A percentile compares a stretch with the other conserved stretches of the same genome.
Conservation (phyloP, 2,888 invertebrate genomes). For the Lydus trimaculatus region DNA sequence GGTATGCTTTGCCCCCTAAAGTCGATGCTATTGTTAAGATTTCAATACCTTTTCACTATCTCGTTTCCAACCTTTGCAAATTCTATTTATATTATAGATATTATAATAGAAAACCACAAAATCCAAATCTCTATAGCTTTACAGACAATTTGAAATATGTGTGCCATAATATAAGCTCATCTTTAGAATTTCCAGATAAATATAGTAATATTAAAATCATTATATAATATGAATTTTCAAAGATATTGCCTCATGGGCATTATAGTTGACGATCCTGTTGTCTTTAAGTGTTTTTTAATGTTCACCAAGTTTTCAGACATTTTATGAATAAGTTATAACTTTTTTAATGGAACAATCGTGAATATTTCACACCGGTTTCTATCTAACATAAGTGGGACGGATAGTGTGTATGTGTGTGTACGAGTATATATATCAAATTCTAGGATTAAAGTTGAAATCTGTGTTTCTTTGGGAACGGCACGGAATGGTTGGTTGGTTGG, state of each 20-base stretch:
- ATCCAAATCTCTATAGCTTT: neutral
- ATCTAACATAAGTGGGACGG: conserved; percentile 15
- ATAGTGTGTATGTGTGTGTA: conserved; percentile 27
- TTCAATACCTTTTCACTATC: conserved; percentile 15
- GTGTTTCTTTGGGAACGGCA: conserved; percentile 55
- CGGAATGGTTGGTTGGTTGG: no score
- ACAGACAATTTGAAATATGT: neutral
- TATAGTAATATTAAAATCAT: neutral
- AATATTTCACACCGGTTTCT: conserved; percentile 39
- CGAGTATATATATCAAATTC: conserved; percentile 32
- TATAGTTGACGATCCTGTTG: conserved; percentile 54
- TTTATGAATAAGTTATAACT: conserved; percentile 43
- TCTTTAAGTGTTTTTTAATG: conserved; percentile 43
- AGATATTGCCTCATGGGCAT: neutral
- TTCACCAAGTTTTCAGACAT: conserved; percentile 28
- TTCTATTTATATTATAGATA: conserved; percentile 24
- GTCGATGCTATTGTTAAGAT: conserved; percentile 23
- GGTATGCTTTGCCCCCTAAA: conserved; percentile 22
- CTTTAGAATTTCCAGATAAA: neutral
- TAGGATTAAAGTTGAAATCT: conserved; percentile 52
- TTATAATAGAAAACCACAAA: conserved; percentile 15
- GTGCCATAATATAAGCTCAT: neutral
- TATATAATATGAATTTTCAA: neutral
- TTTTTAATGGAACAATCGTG: conserved; percentile 46
- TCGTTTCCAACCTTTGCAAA: conserved; percentile 23